Conservation (phyloP, 2,113 vertebrate species). For the Salminus brasiliensis region DNA sequence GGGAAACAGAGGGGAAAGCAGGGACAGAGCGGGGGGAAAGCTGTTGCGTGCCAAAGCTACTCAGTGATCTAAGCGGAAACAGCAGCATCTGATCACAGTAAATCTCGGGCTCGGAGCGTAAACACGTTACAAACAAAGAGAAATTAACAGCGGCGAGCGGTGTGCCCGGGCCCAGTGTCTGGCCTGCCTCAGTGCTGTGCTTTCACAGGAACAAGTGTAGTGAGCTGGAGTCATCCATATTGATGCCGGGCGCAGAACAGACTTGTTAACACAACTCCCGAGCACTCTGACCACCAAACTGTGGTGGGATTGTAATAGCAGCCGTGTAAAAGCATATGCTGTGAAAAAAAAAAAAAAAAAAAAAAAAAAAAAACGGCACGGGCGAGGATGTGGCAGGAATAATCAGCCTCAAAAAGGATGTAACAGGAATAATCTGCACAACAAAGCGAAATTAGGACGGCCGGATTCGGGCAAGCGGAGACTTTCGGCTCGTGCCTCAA, state of each 20-base stretch:
- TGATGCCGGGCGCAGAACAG: constrained; percentile 71
- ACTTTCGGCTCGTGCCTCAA: not conserved
- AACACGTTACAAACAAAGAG: constrained; percentile 78
- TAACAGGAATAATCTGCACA: not conserved
- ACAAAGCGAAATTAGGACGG: not conserved
- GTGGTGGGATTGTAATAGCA: constrained; percentile 51
- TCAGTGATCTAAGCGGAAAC: constrained; percentile 69
- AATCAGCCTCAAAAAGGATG: not conserved
- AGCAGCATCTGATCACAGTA: constrained; percentile 74
- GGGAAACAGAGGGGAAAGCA: constrained; percentile 55
- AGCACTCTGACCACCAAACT: constrained; percentile 63
- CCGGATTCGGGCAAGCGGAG: not conserved
- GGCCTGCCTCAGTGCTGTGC: constrained; percentile 65
- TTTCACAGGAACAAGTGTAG: constrained; percentile 66
- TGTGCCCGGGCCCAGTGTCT: constrained; percentile 60
- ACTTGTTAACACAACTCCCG: constrained; percentile 72
- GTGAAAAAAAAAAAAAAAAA: too few relatives aligned
- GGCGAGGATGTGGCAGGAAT: not conserved
- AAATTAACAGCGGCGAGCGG: constrained; percentile 67
- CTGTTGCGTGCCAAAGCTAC: constrained; percentile 67
- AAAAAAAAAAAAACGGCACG: not conserved
- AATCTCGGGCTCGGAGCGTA: constrained; percentile 73
- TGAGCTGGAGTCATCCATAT: constrained; percentile 71
- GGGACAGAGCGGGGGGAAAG: constrained; percentile 49
- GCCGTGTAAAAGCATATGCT: constrained; percentile 20